Base-by-base conservation (phyloP, 2,888 invertebrate genomes). In the Tenthredo notha region DNA sequence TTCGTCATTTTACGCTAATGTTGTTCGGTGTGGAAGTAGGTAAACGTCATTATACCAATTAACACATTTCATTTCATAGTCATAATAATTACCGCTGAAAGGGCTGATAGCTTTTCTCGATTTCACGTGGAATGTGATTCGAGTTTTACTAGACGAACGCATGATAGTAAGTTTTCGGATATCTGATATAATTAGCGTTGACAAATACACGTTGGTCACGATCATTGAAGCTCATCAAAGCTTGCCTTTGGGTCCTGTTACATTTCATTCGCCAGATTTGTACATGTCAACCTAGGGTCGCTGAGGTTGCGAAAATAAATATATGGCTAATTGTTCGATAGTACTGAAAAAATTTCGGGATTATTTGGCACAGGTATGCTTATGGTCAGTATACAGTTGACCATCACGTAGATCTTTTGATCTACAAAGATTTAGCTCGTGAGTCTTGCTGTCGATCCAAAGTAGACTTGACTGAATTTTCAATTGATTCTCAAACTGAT, bases 291-390 rank as follows among this genome's bases (percentile, higher is more conserved):
- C 33, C 4, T 25, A 5, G 12, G 40, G 61, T 80, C 77, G 37
- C 12, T 10, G 18, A 61, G 80, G 80, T 61, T 21, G 9, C 10
- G 40, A 21, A 25, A 80, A 40, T 40, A 80, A 80, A 80, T 80
- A 58, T 21, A 10, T 29, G 2, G 40, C 12, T 10, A 1, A 67
- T 67, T 33, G 67, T 33, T 67, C 15, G 18, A 67, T 67, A 6
- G 7, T 18, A 6, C 6, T 33, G 18, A 33, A 67, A 18, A 67
- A 33, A 33, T 33, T 0, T 67, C 18, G 15, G 10, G 33, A 67
- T 33, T 33, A 67, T 33, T 33, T 67, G 61, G 61, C 61, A 25
- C 25, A 61, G 15, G 61, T 61, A 61, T 47, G 12, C 21, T 21
- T 29, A 25, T 25, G 18, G 67, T 6, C 67, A 67, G 18, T 33